Evolutionary conservation across 1,140 invertebrate species (phyloP), one percentile per base, ranked within the genome.

Genomic region (Stegodyphus mimosarum): DNA sequence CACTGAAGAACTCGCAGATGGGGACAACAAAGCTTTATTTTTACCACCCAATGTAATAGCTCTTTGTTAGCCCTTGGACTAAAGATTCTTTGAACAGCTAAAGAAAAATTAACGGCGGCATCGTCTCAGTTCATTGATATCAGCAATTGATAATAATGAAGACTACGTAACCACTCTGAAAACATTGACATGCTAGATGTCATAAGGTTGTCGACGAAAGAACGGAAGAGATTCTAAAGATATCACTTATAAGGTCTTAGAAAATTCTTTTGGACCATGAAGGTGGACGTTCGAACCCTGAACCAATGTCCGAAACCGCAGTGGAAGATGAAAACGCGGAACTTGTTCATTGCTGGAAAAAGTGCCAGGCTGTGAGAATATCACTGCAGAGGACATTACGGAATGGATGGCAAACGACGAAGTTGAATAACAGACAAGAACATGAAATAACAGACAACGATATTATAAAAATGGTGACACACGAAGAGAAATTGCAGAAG

Each of bases 121-220:
- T 15, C 49, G 5, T 72, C 70, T 72, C 18, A 72, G 49, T 49
- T 72, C 70, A 17, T 72, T 50, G 48, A 72, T 72, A 72, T 51
- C 48, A 72, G 70, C 70, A 6, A 72, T 50, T 72, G 70, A 72
- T 72, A 72, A 72, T 72, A 50, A 72, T 72, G 70, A 72, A 72
- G 70, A 72, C 49, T 72, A 51, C 6, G 49, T 49, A 72, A 72
- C 70, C 7, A 72, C 6, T 51, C 49, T 72, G 49, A 72, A 72
- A 72, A 48, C 2, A 72, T 51, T 72, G 70, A 72, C 50, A 72
- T 72, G 17, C 17, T 72, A 72, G 50, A 72, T 72, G 6, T 72
- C 49, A 50, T 50, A 72, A 72, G 2, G 49, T 50, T 2, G 67
- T 13, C 17, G 6, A 17, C 33, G 10, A 18, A 18, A 69, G 3